Evolutionary conservation across 2,888 invertebrate genomes (phyloP).

Genomic region (Phymatocera aterrima): DNA sequence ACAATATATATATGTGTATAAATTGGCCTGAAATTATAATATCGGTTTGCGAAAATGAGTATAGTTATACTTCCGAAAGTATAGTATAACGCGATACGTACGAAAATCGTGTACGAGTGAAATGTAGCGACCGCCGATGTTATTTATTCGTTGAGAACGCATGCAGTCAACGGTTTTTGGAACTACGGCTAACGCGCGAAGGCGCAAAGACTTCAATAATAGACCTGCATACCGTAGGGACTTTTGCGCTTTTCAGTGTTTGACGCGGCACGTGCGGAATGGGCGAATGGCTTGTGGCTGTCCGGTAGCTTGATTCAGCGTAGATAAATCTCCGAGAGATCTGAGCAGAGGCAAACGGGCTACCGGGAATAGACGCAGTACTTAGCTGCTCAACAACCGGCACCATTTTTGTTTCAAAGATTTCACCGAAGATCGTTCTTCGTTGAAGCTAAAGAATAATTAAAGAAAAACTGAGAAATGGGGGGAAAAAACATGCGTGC

Average conservation of each 20-base stretch:
- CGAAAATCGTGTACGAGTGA: neutral
- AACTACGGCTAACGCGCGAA: neutral
- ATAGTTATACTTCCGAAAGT: too few relatives aligned
- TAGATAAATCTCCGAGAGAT: conserved; percentile 68
- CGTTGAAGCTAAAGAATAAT: neutral
- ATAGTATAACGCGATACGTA: too few relatives aligned
- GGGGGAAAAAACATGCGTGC: neutral
- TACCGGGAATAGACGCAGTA: conserved; percentile 62
- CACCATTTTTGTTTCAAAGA: conserved; percentile 14
- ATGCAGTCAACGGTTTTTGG: conserved; percentile 9
- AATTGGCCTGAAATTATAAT: too few relatives aligned
- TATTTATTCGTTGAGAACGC: neutral
- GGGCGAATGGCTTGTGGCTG: conserved; percentile 25
- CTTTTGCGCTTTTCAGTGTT: conserved; percentile 64
- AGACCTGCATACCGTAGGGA: conserved; percentile 63
- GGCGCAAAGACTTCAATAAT: conserved; percentile 65
- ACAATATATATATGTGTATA: too few relatives aligned
- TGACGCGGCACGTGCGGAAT: conserved; percentile 48
- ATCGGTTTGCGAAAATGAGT: too few relatives aligned
- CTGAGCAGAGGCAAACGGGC: conserved; percentile 58
- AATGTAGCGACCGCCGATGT: neutral
- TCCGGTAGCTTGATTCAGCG: conserved; percentile 62
- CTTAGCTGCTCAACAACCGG: conserved; percentile 8
- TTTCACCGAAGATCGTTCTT: neutral
- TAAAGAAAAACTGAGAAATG: neutral